These are phyloP conservation scores for Pseudobourletiella spinata DNA, from an alignment of 1,140 invertebrate genomes.

Conservation along the genomic window DNA sequence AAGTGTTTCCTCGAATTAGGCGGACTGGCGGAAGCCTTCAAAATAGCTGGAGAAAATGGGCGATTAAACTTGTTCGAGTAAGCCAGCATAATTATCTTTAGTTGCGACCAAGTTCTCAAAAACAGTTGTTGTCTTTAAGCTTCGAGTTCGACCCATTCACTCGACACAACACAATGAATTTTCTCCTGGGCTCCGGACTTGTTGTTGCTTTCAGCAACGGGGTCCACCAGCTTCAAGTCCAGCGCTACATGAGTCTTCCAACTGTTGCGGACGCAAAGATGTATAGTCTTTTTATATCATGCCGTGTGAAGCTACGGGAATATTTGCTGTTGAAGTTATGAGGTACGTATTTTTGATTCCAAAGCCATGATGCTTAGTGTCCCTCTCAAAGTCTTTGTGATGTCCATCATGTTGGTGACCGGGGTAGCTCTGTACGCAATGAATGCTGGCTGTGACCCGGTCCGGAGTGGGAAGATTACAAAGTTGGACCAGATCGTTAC, in stretches of 20 bases:
- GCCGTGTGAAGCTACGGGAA: too few relatives aligned
- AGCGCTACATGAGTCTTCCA: slow-evolving; percentile 73
- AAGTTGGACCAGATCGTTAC: slow-evolving; percentile 34
- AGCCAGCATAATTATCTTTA: neutral
- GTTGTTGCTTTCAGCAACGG: slow-evolving; percentile 41
- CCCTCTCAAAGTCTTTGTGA: slow-evolving; percentile 6
- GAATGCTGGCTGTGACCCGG: slow-evolving; percentile 40
- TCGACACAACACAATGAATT: slow-evolving; percentile 26
- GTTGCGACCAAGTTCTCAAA: neutral
- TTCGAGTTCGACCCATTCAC: slow-evolving; percentile 27
- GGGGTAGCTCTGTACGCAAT: slow-evolving; percentile 41
- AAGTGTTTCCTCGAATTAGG: slow-evolving; percentile 58
- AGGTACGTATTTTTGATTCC: neutral
- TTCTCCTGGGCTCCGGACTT: slow-evolving; percentile 18
- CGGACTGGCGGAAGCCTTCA: slow-evolving; percentile 53
- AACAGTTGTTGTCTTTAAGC: neutral
- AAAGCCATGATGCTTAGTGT: slow-evolving; percentile 17
- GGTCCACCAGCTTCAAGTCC: slow-evolving; percentile 77
- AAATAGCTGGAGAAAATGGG: slow-evolving; percentile 56
- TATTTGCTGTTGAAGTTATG: slow-evolving; percentile 18
- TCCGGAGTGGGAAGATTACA: slow-evolving; percentile 27
- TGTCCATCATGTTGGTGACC: slow-evolving; percentile 10
- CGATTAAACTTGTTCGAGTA: slow-evolving; percentile 67
- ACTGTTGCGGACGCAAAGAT: slow-evolving; percentile 57
- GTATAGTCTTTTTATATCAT: too few relatives aligned